A percentile compares a stretch with the other conserved stretches of the same genome.
Conservation (phyloP, 2,888 invertebrate genomes). For the Beris chalybata region DNA sequence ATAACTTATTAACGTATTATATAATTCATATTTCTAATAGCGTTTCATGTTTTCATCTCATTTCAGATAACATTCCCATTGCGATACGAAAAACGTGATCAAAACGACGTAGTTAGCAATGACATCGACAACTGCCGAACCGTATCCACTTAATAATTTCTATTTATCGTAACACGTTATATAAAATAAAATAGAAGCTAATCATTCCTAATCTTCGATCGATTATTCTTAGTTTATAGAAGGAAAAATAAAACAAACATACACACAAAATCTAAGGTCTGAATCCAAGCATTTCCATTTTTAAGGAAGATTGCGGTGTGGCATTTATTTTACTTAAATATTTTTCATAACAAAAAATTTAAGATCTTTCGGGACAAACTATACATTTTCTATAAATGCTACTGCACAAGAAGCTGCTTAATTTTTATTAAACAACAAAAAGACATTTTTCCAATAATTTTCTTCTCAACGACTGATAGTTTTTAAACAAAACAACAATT, state of each 20-base stretch:
- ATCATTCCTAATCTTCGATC: background rate
- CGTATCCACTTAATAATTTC: constrained; percentile 8
- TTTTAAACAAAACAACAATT: constrained; percentile 9
- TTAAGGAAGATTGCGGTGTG: background rate
- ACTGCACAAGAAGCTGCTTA: background rate
- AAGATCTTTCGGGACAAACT: background rate
- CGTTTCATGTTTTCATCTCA: constrained; percentile 9
- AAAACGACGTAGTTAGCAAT: constrained; percentile 11
- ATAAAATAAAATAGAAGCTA: background rate
- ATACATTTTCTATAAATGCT: background rate
- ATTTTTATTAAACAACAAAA: constrained; percentile 5
- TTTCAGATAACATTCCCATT: constrained; percentile 15
- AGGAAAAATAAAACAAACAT: too few species aligned
- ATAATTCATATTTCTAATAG: constrained; percentile 5
- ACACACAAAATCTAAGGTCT: too few species aligned
- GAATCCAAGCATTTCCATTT: too few species aligned
- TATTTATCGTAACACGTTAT: constrained; percentile 14
- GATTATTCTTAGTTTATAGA: too few species aligned
- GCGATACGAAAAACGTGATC: background rate
- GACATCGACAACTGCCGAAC: constrained; percentile 11
- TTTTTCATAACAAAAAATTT: background rate
- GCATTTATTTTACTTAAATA: background rate
- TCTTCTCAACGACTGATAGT: constrained; percentile 27
- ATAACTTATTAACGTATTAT: too few species aligned
- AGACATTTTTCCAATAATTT: constrained; percentile 9